Percentiles rank a stretch among this genome's conserved stretches.
Evolutionary conservation across 2,797 vertebrate species (phyloP).

Genomic region (Chaenodraco wilsoni): DNA sequence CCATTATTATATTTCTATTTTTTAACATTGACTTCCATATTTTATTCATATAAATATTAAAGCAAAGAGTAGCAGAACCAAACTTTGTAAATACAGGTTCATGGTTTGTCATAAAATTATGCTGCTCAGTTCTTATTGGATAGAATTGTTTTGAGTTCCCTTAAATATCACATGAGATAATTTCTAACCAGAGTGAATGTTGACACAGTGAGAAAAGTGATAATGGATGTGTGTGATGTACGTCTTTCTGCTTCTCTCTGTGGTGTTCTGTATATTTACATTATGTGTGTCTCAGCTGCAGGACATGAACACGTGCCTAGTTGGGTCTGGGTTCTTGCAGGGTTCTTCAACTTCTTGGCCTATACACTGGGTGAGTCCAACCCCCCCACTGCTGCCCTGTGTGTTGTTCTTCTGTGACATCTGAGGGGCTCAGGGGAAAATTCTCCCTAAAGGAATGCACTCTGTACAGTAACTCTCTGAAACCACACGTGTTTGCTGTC

Average conservation of each 20-base stretch:
- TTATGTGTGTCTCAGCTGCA: constrained; percentile 67
- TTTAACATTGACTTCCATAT: no score
- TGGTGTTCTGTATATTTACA: constrained; percentile 34
- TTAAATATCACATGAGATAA: background rate
- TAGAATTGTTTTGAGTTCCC: background rate
- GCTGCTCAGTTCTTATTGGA: background rate
- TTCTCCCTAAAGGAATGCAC: constrained; percentile 12
- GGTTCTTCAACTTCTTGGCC: constrained; percentile 95
- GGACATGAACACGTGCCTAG: constrained; percentile 90
- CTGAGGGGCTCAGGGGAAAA: constrained; percentile 13
- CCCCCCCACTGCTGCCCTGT: background rate
- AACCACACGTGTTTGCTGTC: background rate
- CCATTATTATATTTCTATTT: no score
- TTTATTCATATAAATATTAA: no score
- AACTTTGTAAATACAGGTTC: background rate
- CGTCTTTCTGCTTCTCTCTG: background rate
- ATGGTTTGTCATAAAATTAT: background rate
- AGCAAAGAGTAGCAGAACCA: background rate
- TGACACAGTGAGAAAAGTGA: background rate
- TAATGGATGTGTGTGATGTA: background rate
- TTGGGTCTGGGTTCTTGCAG: constrained; percentile 93
- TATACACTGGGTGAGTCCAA: constrained; percentile 94
- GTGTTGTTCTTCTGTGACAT: constrained; percentile 27
- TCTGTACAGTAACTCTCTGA: background rate
- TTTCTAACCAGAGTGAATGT: background rate